Base-by-base conservation (phyloP, 2,888 invertebrate species). In the Caenorhabditis sp. region DNA sequence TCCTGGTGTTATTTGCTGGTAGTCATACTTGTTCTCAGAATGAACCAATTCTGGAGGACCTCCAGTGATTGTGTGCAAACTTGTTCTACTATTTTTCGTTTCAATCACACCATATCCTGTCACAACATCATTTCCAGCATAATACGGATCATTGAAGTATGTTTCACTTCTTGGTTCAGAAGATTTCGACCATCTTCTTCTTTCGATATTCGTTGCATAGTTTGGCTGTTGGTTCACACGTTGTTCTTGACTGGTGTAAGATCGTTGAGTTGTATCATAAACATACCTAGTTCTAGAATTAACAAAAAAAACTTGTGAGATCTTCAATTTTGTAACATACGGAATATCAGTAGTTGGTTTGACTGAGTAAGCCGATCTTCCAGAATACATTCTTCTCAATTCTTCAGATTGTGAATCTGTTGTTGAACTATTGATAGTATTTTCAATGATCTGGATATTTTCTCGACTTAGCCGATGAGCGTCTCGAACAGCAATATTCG, bases 11-110 rank as follows among this genome's bases (percentile, higher is more conserved):
- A 67, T 23, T 64, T 64, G 67, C 14, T 72, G 72, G 67, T 72
- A 72, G n/a, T 76, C 68, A 50, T 62, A 65, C 56, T 68, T 71
- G 60, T 76, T 71, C 60, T 76, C 76, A 10, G 76, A 76, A 38
- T 76, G 76, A 26, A 76, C 63, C 2, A 76, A 59, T 57, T 76
- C 76, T 31, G 71, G 76, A 2, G 65, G 60, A 49, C 38, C 60
- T 20, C 20, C 69, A 66, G 20, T 73, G 14, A 43, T 64, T 43
- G 62, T 73, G 36, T 70, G 69, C 12, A 74, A 67, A 50, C 69
- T 74, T 50, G 69, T 67, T 43, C 74, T 66, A 64, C 67, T 70
- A 17, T 63, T 43, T 12, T 67, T 31, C 1, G 67, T 70, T 23
- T 74, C 74, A 27, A 74, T 74, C 1, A 67, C 69, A 21, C 69